A percentile compares a stretch with the other conserved stretches of the same genome.
These are phyloP conservation scores for Paracanthobrama guichenoti DNA, from an alignment of 2,113 vertebrate genomes.

Conservation along the genomic window DNA sequence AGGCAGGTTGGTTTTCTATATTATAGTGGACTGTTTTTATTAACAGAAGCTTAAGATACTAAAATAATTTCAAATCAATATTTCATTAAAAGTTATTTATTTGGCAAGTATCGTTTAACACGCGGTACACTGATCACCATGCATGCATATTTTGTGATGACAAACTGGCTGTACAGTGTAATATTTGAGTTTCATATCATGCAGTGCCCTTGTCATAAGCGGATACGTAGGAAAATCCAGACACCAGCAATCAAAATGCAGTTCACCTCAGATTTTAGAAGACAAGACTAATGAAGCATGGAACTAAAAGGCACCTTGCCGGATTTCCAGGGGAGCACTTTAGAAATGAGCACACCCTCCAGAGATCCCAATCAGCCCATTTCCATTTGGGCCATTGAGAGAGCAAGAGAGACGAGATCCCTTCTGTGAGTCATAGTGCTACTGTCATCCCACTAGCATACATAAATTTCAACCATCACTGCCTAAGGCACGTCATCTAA, in stretches of 20 bases:
- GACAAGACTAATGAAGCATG: conserved; percentile 9
- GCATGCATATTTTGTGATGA: background rate
- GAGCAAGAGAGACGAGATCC: background rate
- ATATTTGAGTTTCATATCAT: background rate
- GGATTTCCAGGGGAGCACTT: conserved; percentile 40
- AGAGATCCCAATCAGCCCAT: conserved; percentile 44
- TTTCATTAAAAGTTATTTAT: background rate
- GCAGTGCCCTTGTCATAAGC: background rate
- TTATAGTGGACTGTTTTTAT: background rate
- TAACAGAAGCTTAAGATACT: background rate
- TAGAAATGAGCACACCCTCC: conserved; percentile 45
- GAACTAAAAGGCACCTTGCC: conserved; percentile 51
- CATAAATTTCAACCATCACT: conserved; percentile 6
- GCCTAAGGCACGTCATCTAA: conserved; percentile 43
- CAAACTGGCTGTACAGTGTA: background rate
- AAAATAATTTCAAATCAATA: background rate
- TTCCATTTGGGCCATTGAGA: conserved; percentile 24
- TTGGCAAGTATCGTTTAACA: background rate
- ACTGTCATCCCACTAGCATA: conserved; percentile 11
- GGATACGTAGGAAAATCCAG: background rate
- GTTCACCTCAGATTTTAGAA: background rate
- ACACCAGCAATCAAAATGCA: background rate
- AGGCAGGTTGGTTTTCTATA: background rate
- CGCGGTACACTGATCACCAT: background rate
- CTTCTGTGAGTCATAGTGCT: conserved; percentile 25